Base-by-base conservation (phyloP, 2,888 invertebrate genomes). In the Saturnia japonica region DNA sequence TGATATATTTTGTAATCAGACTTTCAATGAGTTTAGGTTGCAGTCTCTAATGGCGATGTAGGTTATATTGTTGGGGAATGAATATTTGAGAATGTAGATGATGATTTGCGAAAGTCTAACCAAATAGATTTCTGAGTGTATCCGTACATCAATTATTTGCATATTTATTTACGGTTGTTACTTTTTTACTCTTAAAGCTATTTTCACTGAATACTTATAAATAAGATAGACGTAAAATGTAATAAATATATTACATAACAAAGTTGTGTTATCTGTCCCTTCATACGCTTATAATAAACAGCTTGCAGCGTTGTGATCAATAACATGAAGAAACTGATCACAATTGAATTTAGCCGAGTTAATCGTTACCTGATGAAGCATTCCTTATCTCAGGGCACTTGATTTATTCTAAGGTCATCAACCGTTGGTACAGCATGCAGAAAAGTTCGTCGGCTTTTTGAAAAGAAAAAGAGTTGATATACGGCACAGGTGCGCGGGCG, bases 401-500 rank as follows among this genome's bases (percentile, higher is more conserved):
- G 81, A 82, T 82, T 82, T 80, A 77, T 81, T 73, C 74, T 72
- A 78, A 82, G 92, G 91, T 92, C 91, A 87, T 88, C 87, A 87
- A 89, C 91, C 91, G 85, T 74, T 75, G 80, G 80, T 71, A 76
- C 76, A 72, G 77, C 77, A 81, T 80, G 88, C 89, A 88, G 87
- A 89, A 89, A 89, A 88, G 88, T 88, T 87, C 87, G 87, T 85
- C 86, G 88, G 78, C 84, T 86, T 80, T 78, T 82, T 81, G 81
- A 83, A 83, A 80, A 81, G 85, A 85, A 85, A 89, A 90, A 86
- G 86, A 82, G 78, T 77, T 75, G 72, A 76, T 77, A 81, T 79
- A 80, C 80, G 81, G 80, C 90, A 90, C 93, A 92, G 91, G 92
- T 91, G 91, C 90, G 90, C 89, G 80, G 77, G 90, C 89, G 90